Evolutionary conservation across 2,797 vertebrate species (phyloP), one percentile per base, ranked within the genome.

Genomic region (Chromis chromis): DNA sequence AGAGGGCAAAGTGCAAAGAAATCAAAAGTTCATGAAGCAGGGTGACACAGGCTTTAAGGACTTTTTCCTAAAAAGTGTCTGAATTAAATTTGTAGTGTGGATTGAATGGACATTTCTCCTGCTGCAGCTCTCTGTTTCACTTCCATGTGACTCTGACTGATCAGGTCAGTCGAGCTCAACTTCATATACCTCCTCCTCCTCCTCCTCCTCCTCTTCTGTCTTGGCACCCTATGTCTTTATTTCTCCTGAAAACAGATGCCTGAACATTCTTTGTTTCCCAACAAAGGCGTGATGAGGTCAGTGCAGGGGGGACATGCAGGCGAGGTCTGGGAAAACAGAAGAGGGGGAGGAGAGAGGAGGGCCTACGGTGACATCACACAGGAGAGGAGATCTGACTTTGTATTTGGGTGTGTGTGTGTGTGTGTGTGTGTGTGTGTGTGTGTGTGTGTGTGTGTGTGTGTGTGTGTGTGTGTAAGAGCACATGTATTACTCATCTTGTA

Each of bases 231-330:
- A 27, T 81, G 63, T 84, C 86, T 93, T 87, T 93, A 88, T 92
- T 92, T 92, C 78, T 84, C 79, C 83, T 93, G 83, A 90, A 94
- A 93, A 94, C 93, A 93, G 88, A 92, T 86, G 89, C 91, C 87
- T 87, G 81, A 79, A 74, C 87, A 84, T 75, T 89, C 91, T 92
- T 94, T 95, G 92, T 94, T 92, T 90, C 83, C 88, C 78, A 93
- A 94, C 93, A 94, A 94, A 94, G 78, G 74, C 86, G 49, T 75
- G 88, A 67, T 90, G 91, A 94, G 90, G 91, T 94, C 92, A 93
- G 83, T 68, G 82, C 77, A 57, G 65, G 60, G 63, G 71, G 50
- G 79, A 60, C 68, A 84, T 82, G 74, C 81, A 79, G 87, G 83
- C 77, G 11, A 82, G 76, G 73, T 66, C 65, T 78, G 69, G 68